phyloP scores from a whole-genome alignment of 2,797 vertebrate species.

The Triplophysa bombifrons region DNA sequence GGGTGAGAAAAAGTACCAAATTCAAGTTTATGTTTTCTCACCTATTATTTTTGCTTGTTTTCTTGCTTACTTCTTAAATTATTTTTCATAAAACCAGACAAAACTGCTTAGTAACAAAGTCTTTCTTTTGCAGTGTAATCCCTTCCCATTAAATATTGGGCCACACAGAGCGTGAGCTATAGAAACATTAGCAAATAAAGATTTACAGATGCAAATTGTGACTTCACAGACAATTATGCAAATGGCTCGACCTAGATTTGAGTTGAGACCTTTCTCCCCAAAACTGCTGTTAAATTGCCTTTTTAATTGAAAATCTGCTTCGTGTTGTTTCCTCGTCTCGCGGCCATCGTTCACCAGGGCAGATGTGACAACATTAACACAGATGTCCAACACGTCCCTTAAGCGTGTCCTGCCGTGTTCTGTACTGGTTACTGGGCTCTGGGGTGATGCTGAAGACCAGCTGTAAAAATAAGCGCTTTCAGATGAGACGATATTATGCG shows the following conservation, averaged over 20 bases:
- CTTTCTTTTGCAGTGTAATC: too few relatives aligned
- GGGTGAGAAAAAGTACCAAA: too few relatives aligned
- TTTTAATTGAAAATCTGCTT: conserved; percentile 69
- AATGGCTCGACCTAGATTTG: conserved; percentile 65
- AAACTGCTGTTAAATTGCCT: conserved; percentile 66
- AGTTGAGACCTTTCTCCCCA: conserved; percentile 66
- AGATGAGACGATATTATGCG: conserved; percentile 17
- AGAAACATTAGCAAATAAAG: conserved; percentile 65
- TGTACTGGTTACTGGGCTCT: conserved; percentile 47
- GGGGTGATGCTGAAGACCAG: neutral
- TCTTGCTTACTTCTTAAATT: too few relatives aligned
- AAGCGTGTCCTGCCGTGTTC: conserved; percentile 56
- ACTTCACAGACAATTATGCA: conserved; percentile 73
- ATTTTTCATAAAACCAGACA: too few relatives aligned
- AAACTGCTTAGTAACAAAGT: too few relatives aligned
- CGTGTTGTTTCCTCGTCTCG: conserved; percentile 60
- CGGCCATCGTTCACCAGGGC: conserved; percentile 50
- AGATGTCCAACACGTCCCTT: conserved; percentile 55
- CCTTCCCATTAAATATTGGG: neutral
- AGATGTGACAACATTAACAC: conserved; percentile 64
- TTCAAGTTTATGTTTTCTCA: too few relatives aligned
- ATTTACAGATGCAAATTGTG: conserved; percentile 68
- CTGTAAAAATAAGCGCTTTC: neutral
- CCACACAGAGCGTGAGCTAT: conserved; percentile 9
- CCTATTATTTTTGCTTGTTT: too few relatives aligned